Percentiles rank a stretch among this genome's conserved stretches.
These are phyloP conservation scores for Serranus cabrilla DNA, from an alignment of 2,797 vertebrate genomes.

Conservation along the genomic window DNA sequence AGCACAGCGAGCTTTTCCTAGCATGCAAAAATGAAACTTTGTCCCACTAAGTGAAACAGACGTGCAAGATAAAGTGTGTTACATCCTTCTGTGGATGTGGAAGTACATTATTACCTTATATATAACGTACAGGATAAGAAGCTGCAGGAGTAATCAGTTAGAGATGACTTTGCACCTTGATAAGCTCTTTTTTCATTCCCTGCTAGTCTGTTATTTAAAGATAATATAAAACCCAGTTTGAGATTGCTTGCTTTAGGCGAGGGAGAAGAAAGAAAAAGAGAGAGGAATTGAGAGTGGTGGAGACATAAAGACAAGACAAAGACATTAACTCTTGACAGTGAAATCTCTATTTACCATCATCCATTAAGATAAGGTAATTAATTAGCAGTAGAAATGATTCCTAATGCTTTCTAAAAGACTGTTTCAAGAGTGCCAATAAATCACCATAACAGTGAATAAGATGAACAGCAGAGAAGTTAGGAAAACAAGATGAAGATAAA, in stretches of 20 bases:
- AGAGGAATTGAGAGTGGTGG: not conserved
- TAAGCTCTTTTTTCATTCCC: slow-evolving; percentile 6
- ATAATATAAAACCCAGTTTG: slow-evolving; percentile 9
- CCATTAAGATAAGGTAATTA: not conserved
- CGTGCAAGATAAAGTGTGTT: slow-evolving; percentile 7
- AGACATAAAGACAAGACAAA: not conserved
- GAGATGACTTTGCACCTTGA: slow-evolving; percentile 8
- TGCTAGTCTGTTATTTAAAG: slow-evolving; percentile 24
- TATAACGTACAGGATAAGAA: slow-evolving; percentile 9
- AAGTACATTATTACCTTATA: slow-evolving; percentile 1
- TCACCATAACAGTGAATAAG: not conserved
- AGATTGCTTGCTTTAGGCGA: slow-evolving; percentile 6
- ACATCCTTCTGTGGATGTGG: slow-evolving; percentile 6
- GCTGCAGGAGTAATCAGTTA: not conserved
- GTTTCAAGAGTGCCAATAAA: not conserved
- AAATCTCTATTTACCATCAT: not conserved
- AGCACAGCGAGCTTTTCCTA: slow-evolving; percentile 24
- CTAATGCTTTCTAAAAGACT: not conserved
- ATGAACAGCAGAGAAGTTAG: not conserved
- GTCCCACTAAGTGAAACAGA: not conserved
- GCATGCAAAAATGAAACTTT: slow-evolving; percentile 26
- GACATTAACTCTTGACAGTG: not conserved
- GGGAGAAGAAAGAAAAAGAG: not conserved
- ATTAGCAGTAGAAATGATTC: not conserved
- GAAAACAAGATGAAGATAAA: slow-evolving; percentile 1